A percentile compares a stretch with the other conserved stretches of the same genome.
phyloP scores from a whole-genome alignment of 2,113 vertebrate genomes.

The Eulemur macaco region DNA sequence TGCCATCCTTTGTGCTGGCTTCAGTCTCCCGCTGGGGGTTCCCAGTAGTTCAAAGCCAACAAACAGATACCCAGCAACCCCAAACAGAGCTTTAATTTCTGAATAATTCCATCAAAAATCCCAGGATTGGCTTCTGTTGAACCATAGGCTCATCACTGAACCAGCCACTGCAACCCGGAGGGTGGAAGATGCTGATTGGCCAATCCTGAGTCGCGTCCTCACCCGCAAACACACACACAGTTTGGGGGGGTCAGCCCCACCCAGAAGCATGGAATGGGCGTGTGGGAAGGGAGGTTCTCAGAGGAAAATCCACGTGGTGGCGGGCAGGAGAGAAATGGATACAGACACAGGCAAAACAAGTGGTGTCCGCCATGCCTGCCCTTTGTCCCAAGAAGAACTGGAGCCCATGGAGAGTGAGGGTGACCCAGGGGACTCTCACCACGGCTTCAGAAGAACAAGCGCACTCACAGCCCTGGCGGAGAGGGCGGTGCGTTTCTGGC shows the following conservation, averaged over 20 bases:
- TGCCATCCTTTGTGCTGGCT: not conserved
- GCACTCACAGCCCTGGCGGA: fast-evolving
- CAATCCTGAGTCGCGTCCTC: not conserved
- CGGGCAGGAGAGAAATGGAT: not conserved
- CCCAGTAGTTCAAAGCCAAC: not conserved
- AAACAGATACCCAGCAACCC: not conserved
- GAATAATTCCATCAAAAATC: not conserved
- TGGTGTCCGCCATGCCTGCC: not conserved
- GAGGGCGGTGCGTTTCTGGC: not conserved
- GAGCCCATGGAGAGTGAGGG: not conserved
- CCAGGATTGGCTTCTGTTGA: not conserved
- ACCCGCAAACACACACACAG: not conserved
- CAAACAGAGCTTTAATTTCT: not conserved
- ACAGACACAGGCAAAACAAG: not conserved
- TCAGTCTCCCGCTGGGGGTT: not conserved
- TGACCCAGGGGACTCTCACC: not conserved
- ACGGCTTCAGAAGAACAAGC: not conserved
- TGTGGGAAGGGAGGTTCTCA: not conserved
- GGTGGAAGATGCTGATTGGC: not conserved
- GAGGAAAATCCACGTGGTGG: not conserved
- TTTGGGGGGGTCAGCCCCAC: not conserved
- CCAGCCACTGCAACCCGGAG: not conserved
- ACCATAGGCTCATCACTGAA: not conserved
- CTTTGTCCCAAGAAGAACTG: not conserved
- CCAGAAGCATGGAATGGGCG: not conserved